Evolutionary conservation across 2,113 vertebrate genomes (phyloP).

Genomic region (Pseudolaguvia tuberculata): DNA sequence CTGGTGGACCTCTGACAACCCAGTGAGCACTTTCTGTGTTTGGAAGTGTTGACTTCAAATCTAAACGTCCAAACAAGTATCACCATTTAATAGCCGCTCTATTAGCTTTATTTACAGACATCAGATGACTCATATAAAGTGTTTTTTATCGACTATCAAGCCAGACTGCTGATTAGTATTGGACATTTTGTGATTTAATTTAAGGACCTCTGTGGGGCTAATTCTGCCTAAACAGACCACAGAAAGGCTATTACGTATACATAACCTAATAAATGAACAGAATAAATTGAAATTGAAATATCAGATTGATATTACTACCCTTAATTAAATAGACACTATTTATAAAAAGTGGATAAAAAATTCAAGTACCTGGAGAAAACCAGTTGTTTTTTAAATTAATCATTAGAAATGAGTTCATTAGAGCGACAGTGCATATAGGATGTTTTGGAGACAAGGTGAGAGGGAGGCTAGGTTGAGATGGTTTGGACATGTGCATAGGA

Average conservation of each 20-base stretch:
- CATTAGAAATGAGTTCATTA: no score
- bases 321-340: not conserved
- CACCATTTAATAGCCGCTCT: conserved; percentile 5
- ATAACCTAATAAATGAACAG: not conserved
- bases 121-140: conserved; percentile 1
- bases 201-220: conserved; percentile 5
- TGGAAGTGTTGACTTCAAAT: not conserved
- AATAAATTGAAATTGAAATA: not conserved
- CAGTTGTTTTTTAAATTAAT: no score
- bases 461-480: no score
- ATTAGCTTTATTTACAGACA: not conserved
- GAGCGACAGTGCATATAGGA: no score
- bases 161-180: conserved; percentile 4
- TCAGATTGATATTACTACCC: not conserved
- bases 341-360: no score
- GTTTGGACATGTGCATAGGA: no score
- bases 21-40: conserved; percentile 9
- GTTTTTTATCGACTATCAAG: conserved; percentile 1
- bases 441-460: no score
- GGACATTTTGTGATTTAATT: conserved; percentile 6
- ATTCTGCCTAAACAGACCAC: conserved; percentile 2
- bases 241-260: not conserved
- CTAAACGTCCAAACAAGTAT: not conserved
- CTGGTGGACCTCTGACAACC: conserved; percentile 4
- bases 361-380: no score